Conservation (phyloP, 1,140 invertebrate genomes). For the Ptiloglossa arizonensis region DNA sequence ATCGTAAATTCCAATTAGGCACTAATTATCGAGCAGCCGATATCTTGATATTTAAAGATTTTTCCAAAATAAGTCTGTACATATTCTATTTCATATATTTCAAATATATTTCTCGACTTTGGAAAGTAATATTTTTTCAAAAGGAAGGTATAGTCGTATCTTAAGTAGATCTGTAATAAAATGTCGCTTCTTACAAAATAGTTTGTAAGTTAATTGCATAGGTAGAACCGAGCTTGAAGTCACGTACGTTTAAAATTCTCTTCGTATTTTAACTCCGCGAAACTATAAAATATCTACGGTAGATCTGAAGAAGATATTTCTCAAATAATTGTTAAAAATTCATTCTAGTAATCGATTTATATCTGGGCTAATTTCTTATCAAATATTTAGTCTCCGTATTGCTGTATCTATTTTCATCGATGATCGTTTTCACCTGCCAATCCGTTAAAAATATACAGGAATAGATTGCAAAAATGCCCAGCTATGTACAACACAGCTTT, state of each 20-base stretch:
- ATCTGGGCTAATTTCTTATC: background rate
- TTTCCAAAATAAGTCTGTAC: background rate
- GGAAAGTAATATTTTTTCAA: background rate
- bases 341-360: background rate
- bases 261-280: background rate
- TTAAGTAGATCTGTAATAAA: background rate
- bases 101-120: background rate
- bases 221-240: background rate
- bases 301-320: background rate
- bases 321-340: background rate
- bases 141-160: background rate
- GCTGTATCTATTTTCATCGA: too few relatives aligned
- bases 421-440: too few relatives aligned
- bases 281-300: background rate
- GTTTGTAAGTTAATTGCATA: background rate
- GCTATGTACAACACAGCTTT: too few relatives aligned
- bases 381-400: background rate
- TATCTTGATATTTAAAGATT: background rate
- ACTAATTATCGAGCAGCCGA: background rate
- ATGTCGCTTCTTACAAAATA: background rate
- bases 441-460: too few relatives aligned
- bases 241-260: background rate
- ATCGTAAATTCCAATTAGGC: conserved; percentile 8
- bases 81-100: too few relatives aligned
- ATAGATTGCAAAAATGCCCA: too few relatives aligned